A percentile compares a stretch with the other conserved stretches of the same genome.
Evolutionary conservation across 2,113 vertebrate species (phyloP).

Genomic region (Pelusios castaneus): DNA sequence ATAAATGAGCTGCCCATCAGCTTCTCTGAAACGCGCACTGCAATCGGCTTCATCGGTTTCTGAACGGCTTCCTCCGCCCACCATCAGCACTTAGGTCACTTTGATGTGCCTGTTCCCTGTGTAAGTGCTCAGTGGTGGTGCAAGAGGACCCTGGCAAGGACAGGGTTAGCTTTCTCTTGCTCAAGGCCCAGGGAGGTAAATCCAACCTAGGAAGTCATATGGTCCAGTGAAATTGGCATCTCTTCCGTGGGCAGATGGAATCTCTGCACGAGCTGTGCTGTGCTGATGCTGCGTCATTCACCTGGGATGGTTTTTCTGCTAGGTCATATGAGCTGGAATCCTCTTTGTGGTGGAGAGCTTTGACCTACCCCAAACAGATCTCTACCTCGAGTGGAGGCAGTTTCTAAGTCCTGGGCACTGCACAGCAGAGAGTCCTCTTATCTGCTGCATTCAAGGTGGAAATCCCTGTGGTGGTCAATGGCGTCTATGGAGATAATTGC

Average conservation of each 20-base stretch:
- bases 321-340: neutral
- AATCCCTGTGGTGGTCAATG: neutral
- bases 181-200: neutral
- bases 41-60: neutral
- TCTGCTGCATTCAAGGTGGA: neutral
- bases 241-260: neutral
- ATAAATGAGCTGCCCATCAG: neutral
- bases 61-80: neutral
- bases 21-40: slow-evolving; percentile 10
- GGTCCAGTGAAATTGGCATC: neutral
- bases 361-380: neutral
- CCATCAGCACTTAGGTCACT: neutral
- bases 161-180: neutral
- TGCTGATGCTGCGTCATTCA: accelerated
- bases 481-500: neutral
- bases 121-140: neutral
- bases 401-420: neutral
- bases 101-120: neutral
- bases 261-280: neutral
- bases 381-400: slow-evolving; percentile 21
- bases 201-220: accelerated
- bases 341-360: neutral
- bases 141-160: neutral
- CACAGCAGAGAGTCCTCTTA: slow-evolving; percentile 34
- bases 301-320: neutral